These are phyloP conservation scores for Gerris buenoi DNA, from an alignment of 1,140 invertebrate genomes.

Conservation along the genomic window DNA sequence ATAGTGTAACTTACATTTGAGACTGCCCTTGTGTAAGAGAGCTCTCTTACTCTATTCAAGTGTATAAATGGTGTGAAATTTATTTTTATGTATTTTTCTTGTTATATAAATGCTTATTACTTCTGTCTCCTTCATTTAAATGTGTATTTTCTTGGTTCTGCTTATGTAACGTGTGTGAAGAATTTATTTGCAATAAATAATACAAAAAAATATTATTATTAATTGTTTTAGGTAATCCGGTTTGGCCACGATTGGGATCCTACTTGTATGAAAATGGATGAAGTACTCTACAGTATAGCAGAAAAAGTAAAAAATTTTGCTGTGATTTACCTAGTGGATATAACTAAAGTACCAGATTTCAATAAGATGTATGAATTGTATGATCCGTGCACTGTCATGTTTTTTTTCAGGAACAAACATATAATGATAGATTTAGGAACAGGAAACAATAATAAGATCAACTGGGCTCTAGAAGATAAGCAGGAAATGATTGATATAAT, in stretches of 20 bases:
- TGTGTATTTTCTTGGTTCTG: too few species aligned
- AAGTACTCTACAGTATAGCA: conserved; percentile 93
- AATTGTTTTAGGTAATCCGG: conserved; percentile 63
- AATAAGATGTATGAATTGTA: conserved; percentile 99
- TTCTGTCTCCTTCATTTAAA: too few species aligned
- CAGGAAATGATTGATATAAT: conserved; percentile 99
- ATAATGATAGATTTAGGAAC: conserved; percentile 98
- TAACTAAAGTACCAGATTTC: conserved; percentile 96
- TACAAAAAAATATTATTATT: too few species aligned
- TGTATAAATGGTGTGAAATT: too few species aligned
- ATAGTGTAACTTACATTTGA: too few species aligned
- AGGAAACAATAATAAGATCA: conserved; percentile 98
- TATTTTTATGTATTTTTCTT: too few species aligned
- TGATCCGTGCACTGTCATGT: conserved; percentile 99
- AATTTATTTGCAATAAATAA: too few species aligned
- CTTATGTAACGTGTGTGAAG: too few species aligned
- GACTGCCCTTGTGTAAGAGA: too few species aligned
- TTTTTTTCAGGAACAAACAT: conserved; percentile 99
- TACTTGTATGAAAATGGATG: conserved; percentile 99
- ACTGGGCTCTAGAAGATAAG: conserved; percentile 97
- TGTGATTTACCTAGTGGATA: conserved; percentile 96
- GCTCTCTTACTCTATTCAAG: too few species aligned
- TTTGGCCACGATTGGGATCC: conserved; percentile 99
- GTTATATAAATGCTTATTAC: too few species aligned
- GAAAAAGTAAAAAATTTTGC: conserved; percentile 99